Percentiles rank a stretch among this genome's conserved stretches.
These are phyloP conservation scores for Busseola fusca DNA, from an alignment of 2,888 invertebrate species.

Conservation along the genomic window DNA sequence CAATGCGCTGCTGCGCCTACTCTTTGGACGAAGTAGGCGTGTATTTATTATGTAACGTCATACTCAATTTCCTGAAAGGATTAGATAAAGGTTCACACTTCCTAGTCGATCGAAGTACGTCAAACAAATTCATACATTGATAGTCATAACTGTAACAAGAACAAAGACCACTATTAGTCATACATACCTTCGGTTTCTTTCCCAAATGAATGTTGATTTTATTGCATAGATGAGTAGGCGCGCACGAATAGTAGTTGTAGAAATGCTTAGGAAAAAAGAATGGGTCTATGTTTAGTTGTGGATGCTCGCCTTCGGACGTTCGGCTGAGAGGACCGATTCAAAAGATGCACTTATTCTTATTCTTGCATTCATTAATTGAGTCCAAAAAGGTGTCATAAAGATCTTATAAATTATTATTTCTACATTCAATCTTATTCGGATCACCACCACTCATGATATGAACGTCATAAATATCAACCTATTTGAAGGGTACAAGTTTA, in stretches of 20 bases:
- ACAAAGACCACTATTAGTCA: not conserved
- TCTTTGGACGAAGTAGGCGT: slow-evolving; percentile 2
- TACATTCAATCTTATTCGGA: not conserved
- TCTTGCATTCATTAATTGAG: not conserved
- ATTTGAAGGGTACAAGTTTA: not conserved
- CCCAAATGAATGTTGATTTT: not conserved
- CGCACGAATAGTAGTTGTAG: not conserved
- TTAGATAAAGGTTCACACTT: not conserved
- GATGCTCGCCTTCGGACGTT: no score
- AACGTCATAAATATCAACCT: not conserved
- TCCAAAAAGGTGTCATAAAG: not conserved
- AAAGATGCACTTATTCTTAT: no score
- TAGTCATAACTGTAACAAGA: not conserved
- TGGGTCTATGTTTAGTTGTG: not conserved
- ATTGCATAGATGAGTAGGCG: not conserved
- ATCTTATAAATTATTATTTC: not conserved
- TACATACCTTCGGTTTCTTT: not conserved
- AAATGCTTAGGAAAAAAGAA: not conserved
- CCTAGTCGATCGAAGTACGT: fast-evolving
- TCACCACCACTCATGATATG: not conserved
- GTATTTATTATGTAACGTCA: slow-evolving; percentile 17
- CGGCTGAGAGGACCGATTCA: not conserved
- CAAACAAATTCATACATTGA: not conserved
- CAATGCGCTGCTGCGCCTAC: slow-evolving; percentile 10
- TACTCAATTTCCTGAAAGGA: not conserved